Evolutionary conservation across 2,113 vertebrate genomes (phyloP).

Genomic region (Sceloporus undulatus): DNA sequence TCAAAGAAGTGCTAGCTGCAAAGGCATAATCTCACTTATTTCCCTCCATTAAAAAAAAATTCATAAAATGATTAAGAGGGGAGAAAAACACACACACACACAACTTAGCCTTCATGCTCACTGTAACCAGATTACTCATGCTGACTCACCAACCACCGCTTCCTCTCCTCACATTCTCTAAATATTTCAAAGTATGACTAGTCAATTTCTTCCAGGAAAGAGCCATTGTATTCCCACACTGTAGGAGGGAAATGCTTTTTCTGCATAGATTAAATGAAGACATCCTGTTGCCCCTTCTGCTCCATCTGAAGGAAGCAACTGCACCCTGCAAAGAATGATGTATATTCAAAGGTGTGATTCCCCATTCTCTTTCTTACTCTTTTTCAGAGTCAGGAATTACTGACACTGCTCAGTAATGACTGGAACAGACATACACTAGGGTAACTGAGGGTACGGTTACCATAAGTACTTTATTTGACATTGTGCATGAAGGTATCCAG

Average conservation of each 20-base stretch:
- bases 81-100: slow-evolving; percentile 31
- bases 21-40: slow-evolving; percentile 34
- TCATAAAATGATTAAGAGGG: slow-evolving; percentile 66
- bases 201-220: slow-evolving; percentile 74
- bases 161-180: slow-evolving; percentile 81
- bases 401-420: too few relatives aligned
- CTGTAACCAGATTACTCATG: slow-evolving; percentile 73
- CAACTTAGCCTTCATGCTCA: slow-evolving; percentile 57
- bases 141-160: slow-evolving; percentile 80
- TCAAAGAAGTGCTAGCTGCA: slow-evolving; percentile 51
- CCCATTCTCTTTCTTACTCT: not conserved
- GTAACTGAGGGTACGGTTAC: too few relatives aligned
- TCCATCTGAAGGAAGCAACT: not conserved
- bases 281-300: slow-evolving; percentile 5
- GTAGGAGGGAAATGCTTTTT: not conserved
- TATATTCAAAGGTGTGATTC: rapidly evolving
- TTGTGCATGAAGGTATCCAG: too few relatives aligned
- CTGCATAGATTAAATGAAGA: slow-evolving; percentile 23
- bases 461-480: too few relatives aligned
- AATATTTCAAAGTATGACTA: slow-evolving; percentile 79
- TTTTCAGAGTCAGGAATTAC: not conserved
- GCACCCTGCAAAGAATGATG: rapidly evolving
- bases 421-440: too few relatives aligned
- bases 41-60: slow-evolving; percentile 65
- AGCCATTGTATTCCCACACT: slow-evolving; percentile 48